phyloP scores from a whole-genome alignment of 1,140 invertebrate species.

The Philotrypesis tridentata region DNA sequence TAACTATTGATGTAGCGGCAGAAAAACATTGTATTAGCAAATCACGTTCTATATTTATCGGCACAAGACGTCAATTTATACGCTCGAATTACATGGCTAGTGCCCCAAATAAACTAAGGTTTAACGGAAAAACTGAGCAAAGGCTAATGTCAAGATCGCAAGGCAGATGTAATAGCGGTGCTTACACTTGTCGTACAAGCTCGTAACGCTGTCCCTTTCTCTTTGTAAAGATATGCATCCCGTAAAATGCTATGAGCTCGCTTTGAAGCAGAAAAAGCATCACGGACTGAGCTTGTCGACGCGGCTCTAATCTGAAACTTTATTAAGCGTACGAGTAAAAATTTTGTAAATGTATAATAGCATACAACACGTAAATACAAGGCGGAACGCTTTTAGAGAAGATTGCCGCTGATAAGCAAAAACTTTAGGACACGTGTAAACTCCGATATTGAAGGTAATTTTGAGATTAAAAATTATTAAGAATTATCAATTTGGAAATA shows the following conservation, averaged over 20 bases:
- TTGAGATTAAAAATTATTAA: too few species aligned
- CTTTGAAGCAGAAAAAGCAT: neutral
- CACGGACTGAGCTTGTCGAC: neutral
- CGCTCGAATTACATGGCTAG: neutral
- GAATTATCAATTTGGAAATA: too few species aligned
- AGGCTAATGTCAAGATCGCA: slow-evolving; percentile 5
- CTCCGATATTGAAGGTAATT: too few species aligned
- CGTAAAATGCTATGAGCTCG: neutral
- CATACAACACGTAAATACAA: neutral
- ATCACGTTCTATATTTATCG: too few species aligned
- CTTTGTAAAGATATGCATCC: neutral
- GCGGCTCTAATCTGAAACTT: neutral
- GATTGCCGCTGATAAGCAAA: too few species aligned
- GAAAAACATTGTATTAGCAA: too few species aligned
- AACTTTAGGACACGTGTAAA: too few species aligned
- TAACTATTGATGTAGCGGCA: too few species aligned
- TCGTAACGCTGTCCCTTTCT: slow-evolving; percentile 42
- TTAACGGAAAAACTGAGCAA: neutral
- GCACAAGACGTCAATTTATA: neutral
- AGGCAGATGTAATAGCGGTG: neutral
- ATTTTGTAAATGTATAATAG: neutral
- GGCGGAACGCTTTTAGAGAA: too few species aligned
- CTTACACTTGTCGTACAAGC: slow-evolving; percentile 46
- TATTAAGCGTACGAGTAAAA: neutral
- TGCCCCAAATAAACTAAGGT: neutral